These are phyloP conservation scores for Invenusta paracnida DNA, from an alignment of 2,888 invertebrate species.

Conservation along the genomic window DNA sequence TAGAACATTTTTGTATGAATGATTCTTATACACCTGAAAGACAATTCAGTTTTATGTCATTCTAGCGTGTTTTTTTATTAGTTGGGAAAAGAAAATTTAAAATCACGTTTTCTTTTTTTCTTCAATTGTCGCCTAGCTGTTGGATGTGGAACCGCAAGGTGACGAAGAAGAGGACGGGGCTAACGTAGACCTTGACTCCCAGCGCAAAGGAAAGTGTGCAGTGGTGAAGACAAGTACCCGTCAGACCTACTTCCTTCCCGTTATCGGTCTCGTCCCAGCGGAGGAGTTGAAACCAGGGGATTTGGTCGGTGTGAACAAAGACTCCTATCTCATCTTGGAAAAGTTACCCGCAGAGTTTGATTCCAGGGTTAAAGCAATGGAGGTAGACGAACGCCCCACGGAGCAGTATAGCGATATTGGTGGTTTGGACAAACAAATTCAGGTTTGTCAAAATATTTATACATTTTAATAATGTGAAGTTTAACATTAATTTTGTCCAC, in stretches of 20 bases:
- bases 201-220: constrained; percentile 96
- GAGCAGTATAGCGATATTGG: constrained; percentile 99
- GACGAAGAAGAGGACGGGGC: constrained; percentile 88
- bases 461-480: too few species aligned
- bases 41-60: too few species aligned
- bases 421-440: constrained; percentile 96
- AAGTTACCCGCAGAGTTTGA: constrained; percentile 91
- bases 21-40: too few species aligned
- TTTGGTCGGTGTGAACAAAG: constrained; percentile 65
- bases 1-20: too few species aligned
- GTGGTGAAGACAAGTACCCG: constrained; percentile 98
- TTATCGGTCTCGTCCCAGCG: constrained; percentile 94
- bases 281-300: constrained; percentile 84
- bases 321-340: constrained; percentile 94
- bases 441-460: constrained; percentile 55
- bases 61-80: too few species aligned
- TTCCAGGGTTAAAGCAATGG: constrained; percentile 96
- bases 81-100: too few species aligned
- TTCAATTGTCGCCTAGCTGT: constrained; percentile 65
- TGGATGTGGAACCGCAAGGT: constrained; percentile 95
- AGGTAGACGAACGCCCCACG: constrained; percentile 96
- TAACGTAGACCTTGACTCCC: constrained; percentile 93
- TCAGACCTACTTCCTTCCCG: constrained; percentile 94
- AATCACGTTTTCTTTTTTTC: constrained; percentile 9
- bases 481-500: too few species aligned